A percentile compares a stretch with the other conserved stretches of the same genome.
Conservation (phyloP, 2,113 vertebrate genomes). For the Mandrillus leucophaeus region DNA sequence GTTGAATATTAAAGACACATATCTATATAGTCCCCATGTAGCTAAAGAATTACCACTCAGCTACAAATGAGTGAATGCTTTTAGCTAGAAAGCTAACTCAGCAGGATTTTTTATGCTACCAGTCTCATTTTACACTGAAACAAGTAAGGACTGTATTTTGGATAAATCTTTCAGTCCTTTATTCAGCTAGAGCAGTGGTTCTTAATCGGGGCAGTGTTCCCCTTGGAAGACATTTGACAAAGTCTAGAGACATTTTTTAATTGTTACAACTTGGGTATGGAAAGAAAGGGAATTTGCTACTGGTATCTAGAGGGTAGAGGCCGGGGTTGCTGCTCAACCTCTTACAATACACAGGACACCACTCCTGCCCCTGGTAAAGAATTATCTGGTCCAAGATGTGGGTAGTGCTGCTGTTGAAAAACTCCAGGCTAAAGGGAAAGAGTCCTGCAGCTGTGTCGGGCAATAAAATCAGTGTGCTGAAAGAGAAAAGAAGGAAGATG, state of each 20-base stretch:
- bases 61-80: background rate
- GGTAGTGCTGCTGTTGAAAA: background rate
- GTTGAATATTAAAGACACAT: background rate
- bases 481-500: background rate
- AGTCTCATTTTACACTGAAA: background rate
- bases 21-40: background rate
- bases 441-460: background rate
- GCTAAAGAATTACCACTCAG: background rate
- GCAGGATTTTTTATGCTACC: background rate
- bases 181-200: background rate
- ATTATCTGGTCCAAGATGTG: background rate
- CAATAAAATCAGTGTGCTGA: background rate
- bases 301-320: background rate
- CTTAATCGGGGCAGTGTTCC: accelerated
- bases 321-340: too few relatives aligned
- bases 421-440: background rate
- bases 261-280: background rate
- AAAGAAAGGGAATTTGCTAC: background rate
- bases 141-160: background rate
- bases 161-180: background rate
- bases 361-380: background rate
- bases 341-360: accelerated
- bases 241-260: background rate
- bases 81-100: background rate
- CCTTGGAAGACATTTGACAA: background rate